Evolutionary conservation across 2,888 invertebrate genomes (phyloP).

Genomic region (Cryptocephalus primarius): DNA sequence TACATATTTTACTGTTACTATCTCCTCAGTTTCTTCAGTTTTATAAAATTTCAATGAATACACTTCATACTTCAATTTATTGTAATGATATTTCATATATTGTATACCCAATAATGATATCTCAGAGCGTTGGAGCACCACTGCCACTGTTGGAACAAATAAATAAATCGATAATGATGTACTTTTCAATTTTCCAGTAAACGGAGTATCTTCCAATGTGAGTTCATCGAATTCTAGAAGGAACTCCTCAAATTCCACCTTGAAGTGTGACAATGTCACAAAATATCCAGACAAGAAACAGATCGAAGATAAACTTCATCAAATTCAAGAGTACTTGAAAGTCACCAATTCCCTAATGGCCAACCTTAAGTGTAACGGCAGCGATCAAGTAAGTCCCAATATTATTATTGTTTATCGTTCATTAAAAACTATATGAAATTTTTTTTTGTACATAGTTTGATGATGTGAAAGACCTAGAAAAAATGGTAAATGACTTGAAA

Average conservation of each 20-base stretch:
- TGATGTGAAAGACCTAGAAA: slow-evolving; percentile 48
- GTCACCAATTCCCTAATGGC: slow-evolving; percentile 60
- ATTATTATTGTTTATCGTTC: neutral
- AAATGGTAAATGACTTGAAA: slow-evolving; percentile 56
- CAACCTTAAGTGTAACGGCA: slow-evolving; percentile 48
- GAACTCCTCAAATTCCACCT: slow-evolving; percentile 29
- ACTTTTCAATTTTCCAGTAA: neutral
- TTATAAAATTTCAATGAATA: no score
- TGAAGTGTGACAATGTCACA: slow-evolving; percentile 35
- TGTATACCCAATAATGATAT: no score
- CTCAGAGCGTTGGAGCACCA: no score
- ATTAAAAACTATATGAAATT: neutral
- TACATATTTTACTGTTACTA: no score
- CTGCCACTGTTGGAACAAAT: no score
- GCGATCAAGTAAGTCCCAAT: slow-evolving; percentile 49
- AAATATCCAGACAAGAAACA: slow-evolving; percentile 55
- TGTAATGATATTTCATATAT: no score
- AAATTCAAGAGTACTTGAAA: slow-evolving; percentile 62
- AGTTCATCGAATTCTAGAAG: slow-evolving; percentile 31
- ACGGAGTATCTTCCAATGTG: slow-evolving; percentile 19
- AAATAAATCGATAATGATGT: no score
- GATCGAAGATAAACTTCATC: slow-evolving; percentile 56
- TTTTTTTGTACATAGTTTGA: neutral
- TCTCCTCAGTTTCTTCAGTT: no score
- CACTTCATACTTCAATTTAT: no score